Evolutionary conservation across 2,888 invertebrate genomes (phyloP).

Genomic region (Campoplex capitator): DNA sequence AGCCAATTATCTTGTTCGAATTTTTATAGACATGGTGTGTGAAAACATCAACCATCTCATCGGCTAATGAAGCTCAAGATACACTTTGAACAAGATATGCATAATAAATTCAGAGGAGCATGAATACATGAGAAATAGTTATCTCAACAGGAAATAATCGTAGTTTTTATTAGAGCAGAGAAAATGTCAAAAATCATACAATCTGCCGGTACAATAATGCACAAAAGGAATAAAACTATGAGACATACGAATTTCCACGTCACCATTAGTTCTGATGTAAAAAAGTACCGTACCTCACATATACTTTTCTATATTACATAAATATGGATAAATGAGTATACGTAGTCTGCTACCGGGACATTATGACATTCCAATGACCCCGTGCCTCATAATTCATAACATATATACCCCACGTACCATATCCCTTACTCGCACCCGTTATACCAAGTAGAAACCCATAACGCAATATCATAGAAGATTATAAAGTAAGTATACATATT

Average conservation of each 20-base stretch:
- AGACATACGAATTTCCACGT: conserved; percentile 1
- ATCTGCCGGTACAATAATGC: background rate
- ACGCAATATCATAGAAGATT: conserved; percentile 52
- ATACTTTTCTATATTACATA: conserved; percentile 8
- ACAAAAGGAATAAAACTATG: background rate
- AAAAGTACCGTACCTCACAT: background rate
- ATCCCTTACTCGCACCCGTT: conserved; percentile 47
- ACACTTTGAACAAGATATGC: background rate
- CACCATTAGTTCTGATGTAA: background rate
- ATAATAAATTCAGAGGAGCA: background rate
- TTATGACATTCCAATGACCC: conserved; percentile 52
- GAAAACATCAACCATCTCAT: background rate
- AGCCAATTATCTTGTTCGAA: background rate
- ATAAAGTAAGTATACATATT: conserved; percentile 47
- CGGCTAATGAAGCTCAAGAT: conserved; percentile 6
- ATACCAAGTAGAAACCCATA: conserved; percentile 52
- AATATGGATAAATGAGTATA: conserved; percentile 10
- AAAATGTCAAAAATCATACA: background rate
- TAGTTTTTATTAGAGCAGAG: background rate
- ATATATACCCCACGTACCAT: conserved; percentile 39
- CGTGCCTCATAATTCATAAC: conserved; percentile 46
- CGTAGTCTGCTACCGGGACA: conserved; percentile 9
- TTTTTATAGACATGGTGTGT: background rate
- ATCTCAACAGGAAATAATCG: conserved; percentile 9
- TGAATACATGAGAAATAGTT: background rate